A percentile compares a stretch with the other conserved stretches of the same genome.
Conservation (phyloP, 2,113 vertebrate genomes). For the Orycteropus afer region DNA sequence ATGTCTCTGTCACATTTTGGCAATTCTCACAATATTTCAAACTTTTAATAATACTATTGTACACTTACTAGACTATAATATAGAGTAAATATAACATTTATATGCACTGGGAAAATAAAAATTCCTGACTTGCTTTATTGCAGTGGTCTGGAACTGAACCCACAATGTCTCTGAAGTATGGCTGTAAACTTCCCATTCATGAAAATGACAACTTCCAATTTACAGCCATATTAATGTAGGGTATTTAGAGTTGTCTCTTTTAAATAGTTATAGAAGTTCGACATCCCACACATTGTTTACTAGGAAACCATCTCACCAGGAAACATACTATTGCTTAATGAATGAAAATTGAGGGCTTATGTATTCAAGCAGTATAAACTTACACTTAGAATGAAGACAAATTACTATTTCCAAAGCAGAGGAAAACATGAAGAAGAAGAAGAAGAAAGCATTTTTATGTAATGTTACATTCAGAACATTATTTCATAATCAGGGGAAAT, state of each 20-base stretch:
- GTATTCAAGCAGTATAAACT: background rate
- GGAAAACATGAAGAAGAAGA: background rate
- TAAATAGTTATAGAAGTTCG: constrained; percentile 1
- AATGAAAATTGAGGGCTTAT: constrained; percentile 52
- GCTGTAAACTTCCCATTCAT: background rate
- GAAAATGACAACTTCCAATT: constrained; percentile 19
- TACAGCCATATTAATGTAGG: background rate
- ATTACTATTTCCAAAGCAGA: background rate
- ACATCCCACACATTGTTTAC: constrained; percentile 26
- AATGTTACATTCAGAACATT: background rate
- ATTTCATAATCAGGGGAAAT: constrained; percentile 39
- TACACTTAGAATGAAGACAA: constrained; percentile 28
- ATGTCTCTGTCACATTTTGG: no score
- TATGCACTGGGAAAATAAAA: no score
- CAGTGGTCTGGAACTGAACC: no score
- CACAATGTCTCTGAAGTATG: no score
- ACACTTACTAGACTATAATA: no score
- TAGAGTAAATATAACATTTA: no score
- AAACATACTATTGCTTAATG: constrained; percentile 3
- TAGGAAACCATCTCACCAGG: background rate
- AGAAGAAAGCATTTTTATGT: constrained; percentile 12
- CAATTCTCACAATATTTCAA: no score
- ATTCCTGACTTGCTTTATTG: no score
- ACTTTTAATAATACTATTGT: no score
- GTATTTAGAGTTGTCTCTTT: constrained; percentile 2